phyloP scores from a whole-genome alignment of 2,888 invertebrate species.

The Seira sanloemensis region DNA sequence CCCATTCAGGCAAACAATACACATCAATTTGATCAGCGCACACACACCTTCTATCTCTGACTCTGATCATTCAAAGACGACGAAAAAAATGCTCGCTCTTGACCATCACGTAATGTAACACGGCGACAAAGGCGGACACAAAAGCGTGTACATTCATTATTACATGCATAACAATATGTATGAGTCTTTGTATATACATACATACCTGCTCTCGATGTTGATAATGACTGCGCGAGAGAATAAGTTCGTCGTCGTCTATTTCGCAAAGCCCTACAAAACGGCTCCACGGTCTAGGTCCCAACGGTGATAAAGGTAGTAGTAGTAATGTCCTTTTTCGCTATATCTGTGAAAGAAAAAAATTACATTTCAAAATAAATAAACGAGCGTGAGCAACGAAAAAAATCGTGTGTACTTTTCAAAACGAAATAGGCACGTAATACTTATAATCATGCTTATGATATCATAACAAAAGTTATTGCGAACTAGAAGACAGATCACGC shows the following conservation, averaged over 20 bases:
- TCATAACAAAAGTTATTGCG: background rate
- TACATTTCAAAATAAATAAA: slow-evolving; percentile 52
- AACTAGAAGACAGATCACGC: slow-evolving; percentile 20
- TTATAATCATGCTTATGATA: slow-evolving; percentile 11
- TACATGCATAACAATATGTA: slow-evolving; percentile 27
- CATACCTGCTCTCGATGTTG: slow-evolving; percentile 28
- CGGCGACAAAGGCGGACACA: slow-evolving; percentile 30
- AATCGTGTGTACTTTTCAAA: slow-evolving; percentile 17
- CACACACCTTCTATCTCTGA: background rate
- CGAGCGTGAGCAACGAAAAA: slow-evolving; percentile 33
- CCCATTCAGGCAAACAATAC: slow-evolving; percentile 29
- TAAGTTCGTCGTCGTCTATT: background rate
- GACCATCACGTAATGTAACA: slow-evolving; percentile 47
- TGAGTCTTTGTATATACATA: background rate
- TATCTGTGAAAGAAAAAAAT: slow-evolving; percentile 34
- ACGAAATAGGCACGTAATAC: slow-evolving; percentile 5
- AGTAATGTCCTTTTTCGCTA: slow-evolving; percentile 17
- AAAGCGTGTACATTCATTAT: slow-evolving; percentile 27
- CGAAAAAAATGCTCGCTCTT: slow-evolving; percentile 43
- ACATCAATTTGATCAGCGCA: background rate
- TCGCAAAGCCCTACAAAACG: slow-evolving; percentile 12
- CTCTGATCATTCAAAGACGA: background rate
- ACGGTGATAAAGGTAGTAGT: slow-evolving; percentile 12
- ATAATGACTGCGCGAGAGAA: slow-evolving; percentile 26
- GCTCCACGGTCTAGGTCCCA: slow-evolving; percentile 52